Percentiles rank a stretch among this genome's conserved stretches.
Evolutionary conservation across 1,140 invertebrate species (phyloP).

Genomic region (Rhagoletis pomonella): DNA sequence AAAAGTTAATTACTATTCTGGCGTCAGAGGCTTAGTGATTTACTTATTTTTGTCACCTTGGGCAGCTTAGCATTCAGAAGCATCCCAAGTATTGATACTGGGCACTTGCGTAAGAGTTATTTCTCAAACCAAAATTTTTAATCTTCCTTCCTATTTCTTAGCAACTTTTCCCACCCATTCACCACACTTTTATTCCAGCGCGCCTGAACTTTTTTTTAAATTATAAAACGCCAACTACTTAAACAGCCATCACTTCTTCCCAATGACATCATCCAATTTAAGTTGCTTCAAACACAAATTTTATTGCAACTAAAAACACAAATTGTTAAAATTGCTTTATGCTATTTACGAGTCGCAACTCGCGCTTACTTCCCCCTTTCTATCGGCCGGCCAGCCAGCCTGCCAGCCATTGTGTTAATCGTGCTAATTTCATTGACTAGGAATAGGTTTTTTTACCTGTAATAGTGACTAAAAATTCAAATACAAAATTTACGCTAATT

Average conservation of each 20-base stretch:
- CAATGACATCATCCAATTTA: not conserved
- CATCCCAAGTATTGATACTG: too few species aligned
- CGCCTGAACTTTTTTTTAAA: too few species aligned
- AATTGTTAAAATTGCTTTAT: constrained; percentile 3
- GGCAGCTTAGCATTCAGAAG: too few species aligned
- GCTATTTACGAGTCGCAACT: not conserved
- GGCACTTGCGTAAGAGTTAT: too few species aligned
- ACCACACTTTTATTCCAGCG: too few species aligned
- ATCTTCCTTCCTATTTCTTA: too few species aligned
- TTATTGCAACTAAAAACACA: not conserved
- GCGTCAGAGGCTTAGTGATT: too few species aligned
- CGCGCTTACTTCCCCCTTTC: constrained; percentile 7
- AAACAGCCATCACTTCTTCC: not conserved
- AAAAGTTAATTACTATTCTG: too few species aligned
- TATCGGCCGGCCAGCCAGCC: not conserved
- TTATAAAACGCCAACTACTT: too few species aligned
- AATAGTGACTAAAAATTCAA: not conserved
- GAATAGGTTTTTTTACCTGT: not conserved
- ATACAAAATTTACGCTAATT: not conserved
- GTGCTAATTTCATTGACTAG: not conserved
- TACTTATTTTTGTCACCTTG: too few species aligned
- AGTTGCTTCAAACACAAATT: not conserved
- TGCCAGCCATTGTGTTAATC: constrained; percentile 31
- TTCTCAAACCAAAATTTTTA: too few species aligned
- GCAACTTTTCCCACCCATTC: too few species aligned